Conservation (phyloP, 30 jellyfish, hydroid and myxozoan genomes). For the Turritopsis rubra region DNA sequence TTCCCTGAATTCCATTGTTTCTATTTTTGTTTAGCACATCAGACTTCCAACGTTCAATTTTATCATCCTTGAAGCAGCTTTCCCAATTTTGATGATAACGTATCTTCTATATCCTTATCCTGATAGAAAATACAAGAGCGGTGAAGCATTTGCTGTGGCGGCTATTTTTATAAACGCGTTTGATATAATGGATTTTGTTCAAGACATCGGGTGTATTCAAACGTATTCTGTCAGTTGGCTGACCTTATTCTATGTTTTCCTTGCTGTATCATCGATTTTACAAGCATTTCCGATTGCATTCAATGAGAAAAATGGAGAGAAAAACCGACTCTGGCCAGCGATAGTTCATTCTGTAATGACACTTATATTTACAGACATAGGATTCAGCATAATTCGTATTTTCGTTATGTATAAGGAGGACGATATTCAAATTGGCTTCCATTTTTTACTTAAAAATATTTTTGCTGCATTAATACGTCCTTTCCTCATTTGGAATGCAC, state of each 20-base stretch:
- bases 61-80: slow-evolving; percentile 17
- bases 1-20: not conserved
- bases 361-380: slow-evolving; percentile 27
- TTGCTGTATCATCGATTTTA: slow-evolving; percentile 6
- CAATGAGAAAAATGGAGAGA: not conserved
- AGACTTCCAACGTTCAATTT: not conserved
- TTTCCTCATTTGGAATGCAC: not conserved
- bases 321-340: not conserved
- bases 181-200: slow-evolving; percentile 31
- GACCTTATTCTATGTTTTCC: not conserved
- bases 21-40: not conserved
- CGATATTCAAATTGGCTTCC: slow-evolving; percentile 19
- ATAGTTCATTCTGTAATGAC: slow-evolving; percentile 7
- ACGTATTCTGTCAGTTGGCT: slow-evolving; percentile 11
- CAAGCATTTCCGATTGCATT: slow-evolving; percentile 19
- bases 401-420: slow-evolving; percentile 18
- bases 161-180: slow-evolving; percentile 22
- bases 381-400: slow-evolving; percentile 18
- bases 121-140: slow-evolving; percentile 15
- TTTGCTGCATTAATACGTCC: slow-evolving; percentile 24
- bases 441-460: slow-evolving; percentile 22
- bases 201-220: slow-evolving; percentile 20
- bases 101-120: slow-evolving; percentile 32
- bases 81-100: slow-evolving; percentile 16
- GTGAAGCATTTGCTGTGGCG: slow-evolving; percentile 27